Base-by-base conservation (phyloP, 2,797 vertebrate genomes). In the Pipistrellus pipistrellus region DNA sequence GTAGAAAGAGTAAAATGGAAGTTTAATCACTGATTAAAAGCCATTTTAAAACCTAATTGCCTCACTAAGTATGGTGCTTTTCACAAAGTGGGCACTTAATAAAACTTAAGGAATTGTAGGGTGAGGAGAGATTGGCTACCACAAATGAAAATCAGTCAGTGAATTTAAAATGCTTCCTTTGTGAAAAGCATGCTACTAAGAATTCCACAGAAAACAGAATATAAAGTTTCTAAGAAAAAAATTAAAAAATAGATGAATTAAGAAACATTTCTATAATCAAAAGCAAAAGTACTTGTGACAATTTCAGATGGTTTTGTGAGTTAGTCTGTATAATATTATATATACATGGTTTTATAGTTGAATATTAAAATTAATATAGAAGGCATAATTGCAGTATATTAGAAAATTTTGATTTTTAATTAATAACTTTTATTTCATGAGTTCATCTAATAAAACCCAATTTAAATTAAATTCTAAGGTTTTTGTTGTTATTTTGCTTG, bases 21-120 rank as follows among this genome's bases (percentile, higher is more conserved):
- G 71, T 93, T 88, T 92, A 95, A 88, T 94, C 51, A 96, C 46
- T 76, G 64, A 96, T 85, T 88, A 85, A 94, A 93, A 95, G 62
- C 46, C 44, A 71, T 8, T 89, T 59, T 88, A 32, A 84, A 96
- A 77, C 53, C 10, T 88, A 96, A 96, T 93, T 96, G 64, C 64
- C n/a, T 94, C 55, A 75, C 82, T 92, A 93, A 92, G 62, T 85
- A 72, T 20, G 62, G 30, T 95, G 46, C 71, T 85, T 95, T 93
- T 73, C 85, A 85, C 69, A 85, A 95, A 88, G 85, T 83, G 69
- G 21, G 41, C 30, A 85, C 69, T 92, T 90, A 88, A 78, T 85
- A 96, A 96, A 93, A 92, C 90, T 73, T 90, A 64, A 5, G 27
- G 69, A 94, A 46, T 85, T 95, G 11, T 51, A 95, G 85, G 68